These are phyloP conservation scores for Cerceris rybyensis DNA, from an alignment of 2,888 invertebrate genomes.

Conservation along the genomic window DNA sequence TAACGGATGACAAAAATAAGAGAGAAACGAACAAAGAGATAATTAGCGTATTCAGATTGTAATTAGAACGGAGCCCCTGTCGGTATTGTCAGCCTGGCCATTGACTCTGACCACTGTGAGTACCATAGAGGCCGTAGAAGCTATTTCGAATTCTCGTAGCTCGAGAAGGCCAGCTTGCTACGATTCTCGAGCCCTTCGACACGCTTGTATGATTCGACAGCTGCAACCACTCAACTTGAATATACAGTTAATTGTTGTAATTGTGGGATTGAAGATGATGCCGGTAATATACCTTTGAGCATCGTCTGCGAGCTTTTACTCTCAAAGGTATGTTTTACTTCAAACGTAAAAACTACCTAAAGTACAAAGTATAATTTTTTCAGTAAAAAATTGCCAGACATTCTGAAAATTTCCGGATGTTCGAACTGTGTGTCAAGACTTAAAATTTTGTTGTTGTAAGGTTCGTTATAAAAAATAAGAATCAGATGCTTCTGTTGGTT, in stretches of 20 bases:
- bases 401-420: no score
- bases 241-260: conserved; percentile 33
- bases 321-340: no score
- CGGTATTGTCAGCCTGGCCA: conserved; percentile 67
- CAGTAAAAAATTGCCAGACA: no score
- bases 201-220: conserved; percentile 43
- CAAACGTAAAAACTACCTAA: no score
- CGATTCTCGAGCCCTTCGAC: conserved; percentile 43
- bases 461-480: no score
- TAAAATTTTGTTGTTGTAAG: no score
- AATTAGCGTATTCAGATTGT: conserved; percentile 66
- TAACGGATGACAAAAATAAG: conserved; percentile 6
- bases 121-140: conserved; percentile 63
- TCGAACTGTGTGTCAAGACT: no score
- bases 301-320: background rate
- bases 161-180: conserved; percentile 39
- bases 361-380: no score
- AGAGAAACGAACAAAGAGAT: conserved; percentile 30
- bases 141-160: conserved; percentile 64
- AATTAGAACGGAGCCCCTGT: conserved; percentile 75
- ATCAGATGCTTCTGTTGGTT: no score
- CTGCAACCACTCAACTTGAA: conserved; percentile 25
- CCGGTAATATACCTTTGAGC: conserved; percentile 34
- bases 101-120: conserved; percentile 68
- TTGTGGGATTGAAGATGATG: no score